These are phyloP conservation scores for Brachyhypopomus occidentalis DNA, from an alignment of 2,113 vertebrate genomes.

Conservation along the genomic window DNA sequence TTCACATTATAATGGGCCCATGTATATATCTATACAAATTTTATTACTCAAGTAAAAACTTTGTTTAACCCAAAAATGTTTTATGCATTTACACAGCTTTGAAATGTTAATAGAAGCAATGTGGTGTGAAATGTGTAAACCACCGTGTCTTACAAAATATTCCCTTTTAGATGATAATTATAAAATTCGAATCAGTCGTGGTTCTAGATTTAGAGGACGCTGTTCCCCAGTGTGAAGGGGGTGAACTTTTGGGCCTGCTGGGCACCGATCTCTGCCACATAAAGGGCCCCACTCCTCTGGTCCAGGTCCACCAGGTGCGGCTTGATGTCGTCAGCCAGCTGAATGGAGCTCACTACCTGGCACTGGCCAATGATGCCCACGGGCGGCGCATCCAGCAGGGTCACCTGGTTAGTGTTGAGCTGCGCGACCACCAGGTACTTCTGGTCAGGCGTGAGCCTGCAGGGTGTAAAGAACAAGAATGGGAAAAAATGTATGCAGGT, in stretches of 20 bases:
- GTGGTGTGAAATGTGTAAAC: background rate
- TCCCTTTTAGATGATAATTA: background rate
- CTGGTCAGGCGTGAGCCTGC: conserved; percentile 83
- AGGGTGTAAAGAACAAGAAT: background rate
- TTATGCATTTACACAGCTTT: background rate
- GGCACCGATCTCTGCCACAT: conserved; percentile 91
- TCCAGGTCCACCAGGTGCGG: conserved; percentile 91
- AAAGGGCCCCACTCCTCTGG: conserved; percentile 81
- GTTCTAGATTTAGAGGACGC: conserved; percentile 41
- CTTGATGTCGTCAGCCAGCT: conserved; percentile 84
- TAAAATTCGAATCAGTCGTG: background rate
- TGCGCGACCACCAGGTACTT: conserved; percentile 86
- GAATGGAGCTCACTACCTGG: conserved; percentile 78
- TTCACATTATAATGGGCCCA: background rate
- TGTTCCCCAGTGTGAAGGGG: conserved; percentile 66
- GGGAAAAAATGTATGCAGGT: background rate
- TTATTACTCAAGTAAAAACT: background rate
- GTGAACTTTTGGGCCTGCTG: conserved; percentile 91
- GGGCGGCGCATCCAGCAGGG: conserved; percentile 78
- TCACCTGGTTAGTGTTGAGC: conserved; percentile 84
- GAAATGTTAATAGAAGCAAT: background rate
- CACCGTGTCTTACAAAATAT: background rate
- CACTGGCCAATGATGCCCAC: conserved; percentile 85
- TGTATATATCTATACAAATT: background rate
- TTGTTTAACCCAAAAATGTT: background rate